These are phyloP conservation scores for Philaenus spumarius DNA, from an alignment of 1,140 invertebrate genomes.

Conservation along the genomic window DNA sequence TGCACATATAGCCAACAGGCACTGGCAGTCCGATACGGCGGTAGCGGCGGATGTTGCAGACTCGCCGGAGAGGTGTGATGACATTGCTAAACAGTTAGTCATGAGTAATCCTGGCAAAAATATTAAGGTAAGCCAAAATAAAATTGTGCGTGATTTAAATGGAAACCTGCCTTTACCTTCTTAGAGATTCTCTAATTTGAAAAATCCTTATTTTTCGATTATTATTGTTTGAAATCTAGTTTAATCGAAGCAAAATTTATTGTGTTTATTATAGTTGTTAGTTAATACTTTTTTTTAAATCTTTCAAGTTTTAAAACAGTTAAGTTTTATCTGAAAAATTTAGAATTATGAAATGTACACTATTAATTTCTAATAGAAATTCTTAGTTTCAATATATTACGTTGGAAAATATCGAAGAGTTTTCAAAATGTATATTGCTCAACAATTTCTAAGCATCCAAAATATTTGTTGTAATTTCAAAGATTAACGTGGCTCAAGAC, in stretches of 20 bases:
- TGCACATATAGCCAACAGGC: constrained; percentile 43
- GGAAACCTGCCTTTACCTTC: no score
- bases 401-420: no score
- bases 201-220: background rate
- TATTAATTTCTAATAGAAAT: background rate
- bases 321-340: no score
- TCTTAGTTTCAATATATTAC: background rate
- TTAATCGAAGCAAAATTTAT: background rate
- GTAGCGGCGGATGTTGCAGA: constrained; percentile 15
- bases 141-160: no score
- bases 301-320: background rate
- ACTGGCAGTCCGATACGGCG: constrained; percentile 43
- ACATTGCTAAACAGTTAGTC: constrained; percentile 44
- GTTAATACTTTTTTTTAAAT: background rate
- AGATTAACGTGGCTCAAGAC: no score
- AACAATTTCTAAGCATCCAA: no score
- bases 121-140: constrained; percentile 41
- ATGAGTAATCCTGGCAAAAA: constrained; percentile 40
- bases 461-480: no score
- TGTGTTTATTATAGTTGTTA: background rate
- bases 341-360: background rate
- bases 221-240: background rate
- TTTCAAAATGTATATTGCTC: no score
- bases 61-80: constrained; percentile 35
- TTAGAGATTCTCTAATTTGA: no score